These are phyloP conservation scores for Sebastes hubbsi DNA, from an alignment of 2,797 vertebrate species.

Conservation along the genomic window DNA sequence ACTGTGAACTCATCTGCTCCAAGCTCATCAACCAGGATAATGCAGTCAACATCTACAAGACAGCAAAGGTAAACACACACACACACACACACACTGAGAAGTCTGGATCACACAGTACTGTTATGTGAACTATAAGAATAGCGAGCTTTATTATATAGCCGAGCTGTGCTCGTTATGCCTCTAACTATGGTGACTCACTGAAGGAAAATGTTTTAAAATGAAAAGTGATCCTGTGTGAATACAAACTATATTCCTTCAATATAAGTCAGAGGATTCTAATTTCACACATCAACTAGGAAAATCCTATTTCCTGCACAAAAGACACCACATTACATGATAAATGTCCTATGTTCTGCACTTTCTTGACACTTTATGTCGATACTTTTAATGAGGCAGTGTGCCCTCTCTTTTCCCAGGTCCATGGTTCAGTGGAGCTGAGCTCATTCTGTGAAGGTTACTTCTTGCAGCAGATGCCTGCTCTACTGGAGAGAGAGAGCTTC, in stretches of 20 bases:
- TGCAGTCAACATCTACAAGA: constrained; percentile 91
- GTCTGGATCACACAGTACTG: background rate
- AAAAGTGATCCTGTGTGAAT: background rate
- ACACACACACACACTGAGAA: background rate
- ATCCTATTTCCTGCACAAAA: background rate
- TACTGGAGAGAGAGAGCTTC: constrained; percentile 93
- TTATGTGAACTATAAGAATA: background rate
- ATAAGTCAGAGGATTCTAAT: background rate
- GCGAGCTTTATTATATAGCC: background rate
- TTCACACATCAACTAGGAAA: background rate
- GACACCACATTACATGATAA: background rate
- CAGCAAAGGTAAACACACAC: constrained; percentile 88
- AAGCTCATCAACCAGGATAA: constrained; percentile 89
- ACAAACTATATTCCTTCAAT: background rate
- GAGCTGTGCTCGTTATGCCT: background rate
- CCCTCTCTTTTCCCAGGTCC: constrained; percentile 77
- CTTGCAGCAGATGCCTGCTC: constrained; percentile 91
- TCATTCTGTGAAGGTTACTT: constrained; percentile 94
- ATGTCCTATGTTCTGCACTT: background rate
- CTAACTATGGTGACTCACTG: background rate
- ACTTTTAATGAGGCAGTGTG: background rate
- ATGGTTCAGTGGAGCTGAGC: constrained; percentile 87
- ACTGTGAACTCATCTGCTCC: constrained; percentile 94
- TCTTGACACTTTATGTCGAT: background rate
- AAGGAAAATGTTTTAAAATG: background rate